phyloP scores from a whole-genome alignment of 1,140 invertebrate species.

The Pristionchus pacificus region DNA sequence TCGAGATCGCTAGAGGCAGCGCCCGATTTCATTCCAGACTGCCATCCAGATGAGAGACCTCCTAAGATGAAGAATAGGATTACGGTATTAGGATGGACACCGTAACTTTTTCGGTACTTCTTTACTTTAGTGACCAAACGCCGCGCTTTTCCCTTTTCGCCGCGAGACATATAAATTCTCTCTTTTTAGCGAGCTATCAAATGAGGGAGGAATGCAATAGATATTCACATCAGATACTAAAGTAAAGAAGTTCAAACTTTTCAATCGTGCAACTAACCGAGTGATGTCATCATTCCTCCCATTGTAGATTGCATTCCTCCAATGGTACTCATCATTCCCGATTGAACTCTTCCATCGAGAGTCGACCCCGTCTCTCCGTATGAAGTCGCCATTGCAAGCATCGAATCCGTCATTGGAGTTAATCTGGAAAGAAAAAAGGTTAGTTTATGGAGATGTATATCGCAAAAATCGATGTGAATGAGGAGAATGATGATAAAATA shows the following conservation, averaged over 20 bases:
- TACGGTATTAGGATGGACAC: too few relatives aligned
- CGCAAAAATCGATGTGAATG: neutral
- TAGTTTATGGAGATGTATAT: too few relatives aligned
- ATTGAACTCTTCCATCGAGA: constrained; percentile 70
- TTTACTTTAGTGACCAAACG: too few relatives aligned
- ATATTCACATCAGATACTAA: too few relatives aligned
- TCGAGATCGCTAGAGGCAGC: constrained; percentile 72
- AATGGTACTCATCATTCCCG: constrained; percentile 15
- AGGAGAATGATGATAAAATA: constrained; percentile 14
- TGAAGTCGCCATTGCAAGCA: constrained; percentile 79
- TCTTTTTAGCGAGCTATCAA: too few relatives aligned
- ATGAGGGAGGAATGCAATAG: too few relatives aligned
- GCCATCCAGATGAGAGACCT: constrained; percentile 66
- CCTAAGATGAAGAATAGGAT: too few relatives aligned
- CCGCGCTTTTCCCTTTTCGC: too few relatives aligned
- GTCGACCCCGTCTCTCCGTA: constrained; percentile 72
- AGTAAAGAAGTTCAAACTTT: too few relatives aligned
- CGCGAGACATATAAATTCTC: too few relatives aligned
- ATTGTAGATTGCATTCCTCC: constrained; percentile 13
- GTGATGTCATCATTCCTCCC: constrained; percentile 14
- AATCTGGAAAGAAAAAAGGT: constrained; percentile 64
- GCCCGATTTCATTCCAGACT: constrained; percentile 42
- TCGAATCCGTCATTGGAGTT: constrained; percentile 92
- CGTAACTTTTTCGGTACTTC: too few relatives aligned
- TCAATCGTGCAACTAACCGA: too few relatives aligned